Base-by-base conservation (phyloP, 1,140 invertebrate species). In the Pantala flavescens region DNA sequence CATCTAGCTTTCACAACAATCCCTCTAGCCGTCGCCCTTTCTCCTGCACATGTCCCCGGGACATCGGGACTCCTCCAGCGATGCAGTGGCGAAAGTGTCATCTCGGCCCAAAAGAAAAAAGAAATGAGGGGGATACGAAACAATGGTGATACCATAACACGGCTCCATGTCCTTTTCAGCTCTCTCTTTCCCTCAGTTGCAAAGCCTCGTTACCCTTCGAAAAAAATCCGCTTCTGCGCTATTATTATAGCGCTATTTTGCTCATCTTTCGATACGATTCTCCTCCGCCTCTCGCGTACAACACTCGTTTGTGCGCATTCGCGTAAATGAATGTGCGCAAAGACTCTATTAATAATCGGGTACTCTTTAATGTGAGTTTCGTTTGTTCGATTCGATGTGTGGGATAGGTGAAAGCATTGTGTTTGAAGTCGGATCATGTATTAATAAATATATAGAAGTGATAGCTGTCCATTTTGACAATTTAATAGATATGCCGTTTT, bases 61-160 rank as follows among this genome's bases (percentile, higher is more conserved):
- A 63, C 49, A 63, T 63, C 49, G 49, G 49, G 49, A 3, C 49
- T 7, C 49, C 49, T 63, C 49, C 49, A 63, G 49, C 49, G 12
- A 63, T 63, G 49, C 49, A 63, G 49, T 63, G 49, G 49, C 49
- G 49, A 63, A 63, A 63, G 49, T 63, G 49, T 63, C 49, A 63
- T 63, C 49, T 63, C n/a, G 14, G 49, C 49, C 49, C 49, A 63
- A 63, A 63, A 14, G 1, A 19, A 63, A 63, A 63, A 7, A 63
- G 5, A 63, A 63, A 63, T 7, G n/a, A 63, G 12, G n/a, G n/a
- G 14, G 49, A 63, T 63, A 5, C 49, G 49, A 63, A 63, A 63
- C 49, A 63, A 63, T 63, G 49, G 49, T 21, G 49, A 63, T 63
- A 63, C 49, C n/a, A 63, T 63, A 63, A 63, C 49, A 63, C 49